Evolutionary conservation across 2,797 vertebrate species (phyloP), one percentile per base, ranked within the genome.

Genomic region (Parambassis ranga): DNA sequence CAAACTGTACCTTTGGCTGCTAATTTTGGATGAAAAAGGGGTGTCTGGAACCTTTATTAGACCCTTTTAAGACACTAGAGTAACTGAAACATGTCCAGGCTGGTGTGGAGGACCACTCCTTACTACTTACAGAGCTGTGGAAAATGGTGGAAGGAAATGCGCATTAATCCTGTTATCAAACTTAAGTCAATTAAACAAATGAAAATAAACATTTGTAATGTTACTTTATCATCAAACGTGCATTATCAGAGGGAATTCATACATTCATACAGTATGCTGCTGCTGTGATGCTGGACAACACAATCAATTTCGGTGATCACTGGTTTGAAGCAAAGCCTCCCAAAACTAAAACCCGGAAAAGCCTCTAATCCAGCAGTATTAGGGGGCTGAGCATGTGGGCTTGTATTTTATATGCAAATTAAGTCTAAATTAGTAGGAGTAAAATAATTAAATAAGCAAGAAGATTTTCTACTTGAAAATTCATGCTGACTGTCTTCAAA

Each of bases 321-420:
- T 79, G 71, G 49, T 58, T 50, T 64, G 68, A 74, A 73, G 50
- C 74, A 65, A 77, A 70, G 22, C 49, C 52, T 33, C 30, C 26
- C 6, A 13, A 73, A 77, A 42, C 43, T 43, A 69, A 72, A 73
- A 38, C 57, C 55, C 9, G 0, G 27, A 65, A 71, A 74, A 81
- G 62, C 58, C 48, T 65, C 35, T 77, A 56, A 81, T 62, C 71
- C 66, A 24, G 1, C n/a, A 44, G 24, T 73, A 41, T 51, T 42
- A 30, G 13, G 24, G n/a, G 37, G 30, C n/a, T 35, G 27, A 42
- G 22, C 57, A 42, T 37, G 20, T 30, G 11, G 4, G 33, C 43
- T 71, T 57, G 6, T 42, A 35, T 62, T 82, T 68, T 63, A 71
- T 10, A 66, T 80, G 56, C 38, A 71, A 71, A 76, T 75, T 47